Evolutionary conservation across 2,113 vertebrate species (phyloP).

Genomic region (Muntiacus muntjak): DNA sequence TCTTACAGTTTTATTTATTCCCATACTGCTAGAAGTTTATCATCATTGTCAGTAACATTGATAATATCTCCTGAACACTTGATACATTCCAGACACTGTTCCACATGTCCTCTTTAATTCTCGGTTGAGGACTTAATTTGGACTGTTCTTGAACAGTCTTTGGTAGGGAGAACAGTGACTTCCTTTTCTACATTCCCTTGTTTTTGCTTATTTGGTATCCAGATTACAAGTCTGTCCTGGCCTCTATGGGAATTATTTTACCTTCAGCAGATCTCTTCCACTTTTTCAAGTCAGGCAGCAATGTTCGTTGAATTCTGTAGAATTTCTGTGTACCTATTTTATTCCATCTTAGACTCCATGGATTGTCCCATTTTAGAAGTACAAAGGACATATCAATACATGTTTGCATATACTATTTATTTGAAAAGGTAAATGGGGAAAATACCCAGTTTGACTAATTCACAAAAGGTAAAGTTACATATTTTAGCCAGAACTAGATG

Average conservation of each 20-base stretch:
- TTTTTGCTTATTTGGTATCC: background rate
- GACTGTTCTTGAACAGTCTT: background rate
- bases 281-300: background rate
- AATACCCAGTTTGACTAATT: background rate
- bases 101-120: background rate
- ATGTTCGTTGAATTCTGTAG: background rate
- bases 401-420: background rate
- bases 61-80: background rate
- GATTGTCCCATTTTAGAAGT: background rate
- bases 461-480: background rate
- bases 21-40: background rate
- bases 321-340: background rate
- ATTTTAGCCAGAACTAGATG: background rate
- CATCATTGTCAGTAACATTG: background rate
- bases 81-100: background rate
- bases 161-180: background rate
- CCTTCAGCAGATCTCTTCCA: background rate
- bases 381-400: background rate
- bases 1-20: background rate
- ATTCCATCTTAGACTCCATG: background rate
- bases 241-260: background rate
- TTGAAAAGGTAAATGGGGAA: slow-evolving; percentile 24
- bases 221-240: background rate
- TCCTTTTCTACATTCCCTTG: background rate
- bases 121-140: background rate